phyloP scores from a whole-genome alignment of 2,888 invertebrate species.

The Campoplex capitator region DNA sequence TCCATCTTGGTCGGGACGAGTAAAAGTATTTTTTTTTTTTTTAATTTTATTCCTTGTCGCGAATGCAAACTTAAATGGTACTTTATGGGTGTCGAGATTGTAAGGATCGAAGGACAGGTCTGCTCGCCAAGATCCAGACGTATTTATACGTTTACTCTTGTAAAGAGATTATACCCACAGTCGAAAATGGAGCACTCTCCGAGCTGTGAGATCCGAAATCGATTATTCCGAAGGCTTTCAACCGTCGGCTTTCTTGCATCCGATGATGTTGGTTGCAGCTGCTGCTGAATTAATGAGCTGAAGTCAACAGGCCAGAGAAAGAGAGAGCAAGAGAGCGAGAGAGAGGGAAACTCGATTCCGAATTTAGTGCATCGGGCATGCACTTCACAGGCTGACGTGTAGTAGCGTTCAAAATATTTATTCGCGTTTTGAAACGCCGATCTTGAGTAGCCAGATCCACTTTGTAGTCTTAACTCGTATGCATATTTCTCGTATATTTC shows the following conservation, averaged over 20 bases:
- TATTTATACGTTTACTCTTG: slow-evolving; percentile 43
- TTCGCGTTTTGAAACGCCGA: slow-evolving; percentile 45
- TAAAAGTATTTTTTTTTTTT: neutral
- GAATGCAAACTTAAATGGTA: slow-evolving; percentile 7
- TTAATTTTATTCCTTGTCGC: slow-evolving; percentile 2
- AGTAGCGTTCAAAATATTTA: slow-evolving; percentile 58
- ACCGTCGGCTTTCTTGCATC: slow-evolving; percentile 62
- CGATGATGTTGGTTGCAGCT: slow-evolving; percentile 30
- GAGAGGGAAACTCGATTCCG: slow-evolving; percentile 45
- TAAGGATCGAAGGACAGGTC: slow-evolving; percentile 21
- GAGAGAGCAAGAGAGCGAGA: slow-evolving; percentile 22
- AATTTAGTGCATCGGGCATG: slow-evolving; percentile 59
- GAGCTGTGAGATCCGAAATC: slow-evolving; percentile 60
- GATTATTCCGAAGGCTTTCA: slow-evolving; percentile 65
- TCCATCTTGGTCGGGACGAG: neutral
- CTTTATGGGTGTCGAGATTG: slow-evolving; percentile 45
- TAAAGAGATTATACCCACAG: slow-evolving; percentile 51
- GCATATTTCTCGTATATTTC: slow-evolving; percentile 2
- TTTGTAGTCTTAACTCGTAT: slow-evolving; percentile 24
- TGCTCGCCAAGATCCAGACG: slow-evolving; percentile 14
- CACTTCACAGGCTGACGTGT: slow-evolving; percentile 43
- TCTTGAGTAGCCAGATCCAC: slow-evolving; percentile 27
- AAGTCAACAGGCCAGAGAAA: slow-evolving; percentile 28
- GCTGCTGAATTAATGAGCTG: slow-evolving; percentile 65
- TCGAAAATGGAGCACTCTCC: slow-evolving; percentile 71